Base-by-base conservation (phyloP, 1,140 invertebrate genomes). In the Pogonus chalceus region DNA sequence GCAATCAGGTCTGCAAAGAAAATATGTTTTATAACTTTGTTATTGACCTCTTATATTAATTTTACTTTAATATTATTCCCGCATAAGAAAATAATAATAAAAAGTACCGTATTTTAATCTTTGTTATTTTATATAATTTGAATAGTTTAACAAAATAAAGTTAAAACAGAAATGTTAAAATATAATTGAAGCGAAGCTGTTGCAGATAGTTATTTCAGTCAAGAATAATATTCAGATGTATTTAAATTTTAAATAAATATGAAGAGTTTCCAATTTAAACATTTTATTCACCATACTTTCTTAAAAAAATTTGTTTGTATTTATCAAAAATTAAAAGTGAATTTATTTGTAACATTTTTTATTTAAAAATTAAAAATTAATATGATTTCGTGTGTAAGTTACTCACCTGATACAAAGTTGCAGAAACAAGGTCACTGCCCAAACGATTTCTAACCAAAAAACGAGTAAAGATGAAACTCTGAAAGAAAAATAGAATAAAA, bases 1-100 rank as follows among this genome's bases (percentile, higher is more conserved):
- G 18, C 62, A 54, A n/a, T 68, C 67, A 24, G 53, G 59, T 37
- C 66, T 68, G 57, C 21, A 64, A 67, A 57, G 54, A 51, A 49
- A 56, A 23, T 53, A 26, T 23, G 20, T 53, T 43, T 18, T 23
- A 43, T 43, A 22, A 43, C 21, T 2, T 16, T n/a, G 2, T 10
- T 35, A 10, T 24, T 35, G 16, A 35, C 23, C 0, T 14, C 2
- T 35, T 2, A 7, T 22, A 26, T 18, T 26, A 20, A 16, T 35
- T 14, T 20, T 12, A 16, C 12, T 18, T 35, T 10, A 20, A 21
- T 35, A 21, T 22, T 37, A n/a, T n/a, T n/a, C n/a, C 26, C 26
- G 14, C 4, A 31, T 7, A 14, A 7, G 4, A 31, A 4, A 31
- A 7, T 7, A 31, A 14, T n/a, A n/a, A 37, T 23, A 10, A 46